phyloP scores from a whole-genome alignment of 2,113 vertebrate species.

The pig (Sus scrofa) region T2T-Sscrofa CM000830.6:17294501-17295000 shows the following conservation, averaged over 20 bases:
- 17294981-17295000: background rate
- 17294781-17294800: too few relatives aligned
- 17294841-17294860: background rate
- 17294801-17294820: background rate
- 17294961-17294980: background rate
- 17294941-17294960: background rate
- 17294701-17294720: background rate
- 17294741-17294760: background rate
- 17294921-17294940: background rate
- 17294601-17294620: background rate
- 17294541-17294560: background rate
- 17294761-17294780: background rate
- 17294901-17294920: background rate
- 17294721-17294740: background rate
- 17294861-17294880: slow-evolving; percentile 11
- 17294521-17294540: background rate
- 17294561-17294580: background rate
- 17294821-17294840: background rate
- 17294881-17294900: background rate
- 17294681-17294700: background rate
- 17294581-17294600: background rate
- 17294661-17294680: background rate
- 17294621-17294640: background rate
- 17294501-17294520: background rate
- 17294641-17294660: background rate